Base-by-base conservation (phyloP, 2,888 invertebrate species). In the Aleiodes leptofemur region DNA sequence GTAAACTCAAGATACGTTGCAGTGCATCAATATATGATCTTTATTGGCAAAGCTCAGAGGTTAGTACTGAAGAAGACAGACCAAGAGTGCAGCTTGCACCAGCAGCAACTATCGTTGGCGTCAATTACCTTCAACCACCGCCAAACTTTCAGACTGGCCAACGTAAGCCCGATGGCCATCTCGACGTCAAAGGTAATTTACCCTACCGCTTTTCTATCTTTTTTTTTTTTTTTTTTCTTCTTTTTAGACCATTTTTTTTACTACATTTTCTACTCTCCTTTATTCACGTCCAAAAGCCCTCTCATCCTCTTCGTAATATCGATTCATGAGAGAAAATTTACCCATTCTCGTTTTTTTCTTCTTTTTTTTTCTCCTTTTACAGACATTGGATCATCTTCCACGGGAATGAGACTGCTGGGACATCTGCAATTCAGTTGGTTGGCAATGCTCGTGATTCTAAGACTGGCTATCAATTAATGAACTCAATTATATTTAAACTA, bases 31-130 rank as follows among this genome's bases (percentile, higher is more conserved):
- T 94, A 82, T 92, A 93, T 85, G 91, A 93, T 82, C 90, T 94
- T 64, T 94, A 94, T 86, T 93, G 93, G 90, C 92, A 93, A 86
- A 93, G 92, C 83, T 92, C 92, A 7, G 94, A 94, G 86, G 93
- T 92, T 82, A 93, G 92, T 80, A 91, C 93, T 50, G 92, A 93
- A 83, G 91, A 93, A 83, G 92, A 93, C 79, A 90, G 90, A 80
- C 85, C 85, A 4, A 80, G 78, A 53, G 82, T 84, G 38, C 85
- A 86, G 61, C 82, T 84, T 31, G 86, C 85, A 70, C 86, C 86
- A 9, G 85, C 84, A 14, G 86, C 86, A 4, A 88, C 87, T 31
- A 87, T 88, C 64, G 86, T 89, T 53, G 88, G 88, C 50, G 87
- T 87, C 76, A 87, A 88, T 79, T 88, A 89, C 73, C 85, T 87